Evolutionary conservation across 2,888 invertebrate species (phyloP).

Genomic region (Polymixis lichenea): DNA sequence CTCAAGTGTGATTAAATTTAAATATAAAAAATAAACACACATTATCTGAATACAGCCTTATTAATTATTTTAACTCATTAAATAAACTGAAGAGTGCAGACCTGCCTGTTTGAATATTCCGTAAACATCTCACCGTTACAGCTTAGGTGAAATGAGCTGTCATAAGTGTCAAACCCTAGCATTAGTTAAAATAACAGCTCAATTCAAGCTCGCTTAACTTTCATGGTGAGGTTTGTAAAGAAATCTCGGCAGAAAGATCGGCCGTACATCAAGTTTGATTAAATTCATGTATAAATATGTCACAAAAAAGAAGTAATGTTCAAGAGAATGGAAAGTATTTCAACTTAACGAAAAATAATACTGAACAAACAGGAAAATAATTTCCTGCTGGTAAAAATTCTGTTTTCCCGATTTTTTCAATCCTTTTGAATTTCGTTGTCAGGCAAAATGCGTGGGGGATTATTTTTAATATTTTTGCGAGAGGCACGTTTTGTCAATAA

Average conservation of each 20-base stretch:
- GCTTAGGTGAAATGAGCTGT: background rate
- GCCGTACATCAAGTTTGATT: background rate
- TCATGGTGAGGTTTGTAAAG: background rate
- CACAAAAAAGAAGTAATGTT: conserved; percentile 19
- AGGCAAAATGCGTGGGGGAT: conserved; percentile 72
- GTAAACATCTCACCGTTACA: background rate
- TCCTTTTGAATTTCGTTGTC: conserved; percentile 73
- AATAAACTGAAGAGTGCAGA: background rate
- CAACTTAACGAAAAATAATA: conserved; percentile 58
- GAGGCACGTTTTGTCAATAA: conserved; percentile 88
- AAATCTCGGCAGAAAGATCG: too few species aligned
- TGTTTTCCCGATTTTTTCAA: conserved; percentile 59
- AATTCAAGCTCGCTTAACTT: background rate
- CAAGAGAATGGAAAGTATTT: conserved; percentile 27
- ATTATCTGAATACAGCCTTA: background rate
- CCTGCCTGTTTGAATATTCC: background rate
- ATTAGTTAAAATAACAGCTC: background rate
- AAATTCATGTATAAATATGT: background rate
- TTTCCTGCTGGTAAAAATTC: conserved; percentile 44
- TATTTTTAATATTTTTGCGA: conserved; percentile 81
- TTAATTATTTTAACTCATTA: background rate
- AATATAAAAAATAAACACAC: too few species aligned
- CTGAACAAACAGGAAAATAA: conserved; percentile 61
- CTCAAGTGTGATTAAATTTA: too few species aligned
- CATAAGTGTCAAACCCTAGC: background rate